phyloP scores from a whole-genome alignment of 2,888 invertebrate species.

The Mesodorylaimus sp. region DNA sequence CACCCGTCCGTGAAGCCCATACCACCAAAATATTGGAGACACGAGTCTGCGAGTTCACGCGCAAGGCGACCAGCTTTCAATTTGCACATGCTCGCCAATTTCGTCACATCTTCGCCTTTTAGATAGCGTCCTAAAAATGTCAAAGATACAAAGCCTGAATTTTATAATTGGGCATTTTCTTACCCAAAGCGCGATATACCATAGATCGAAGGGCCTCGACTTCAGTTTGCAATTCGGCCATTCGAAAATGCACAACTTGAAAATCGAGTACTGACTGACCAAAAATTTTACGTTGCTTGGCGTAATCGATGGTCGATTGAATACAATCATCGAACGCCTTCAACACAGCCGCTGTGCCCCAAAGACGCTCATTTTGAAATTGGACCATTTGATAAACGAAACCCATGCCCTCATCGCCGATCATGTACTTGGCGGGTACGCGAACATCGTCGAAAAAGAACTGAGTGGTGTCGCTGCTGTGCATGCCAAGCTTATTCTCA shows the following conservation, averaged over 20 bases:
- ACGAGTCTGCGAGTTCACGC: conserved; percentile 37
- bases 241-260: conserved; percentile 36
- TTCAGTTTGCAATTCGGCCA: conserved; percentile 41
- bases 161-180: conserved; percentile 6
- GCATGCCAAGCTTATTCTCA: conserved; percentile 38
- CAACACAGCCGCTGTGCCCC: conserved; percentile 28
- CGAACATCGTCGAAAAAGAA: conserved; percentile 41
- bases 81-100: conserved; percentile 41
- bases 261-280: conserved; percentile 33
- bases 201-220: conserved; percentile 37
- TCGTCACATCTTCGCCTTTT: conserved; percentile 37
- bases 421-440: conserved; percentile 37
- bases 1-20: conserved; percentile 40
- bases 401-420: conserved; percentile 39
- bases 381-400: conserved; percentile 41
- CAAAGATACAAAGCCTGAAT: not conserved
- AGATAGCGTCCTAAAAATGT: conserved; percentile 11
- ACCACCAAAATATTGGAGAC: conserved; percentile 43
- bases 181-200: conserved; percentile 35
- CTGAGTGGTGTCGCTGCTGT: conserved; percentile 39
- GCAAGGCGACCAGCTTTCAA: conserved; percentile 38
- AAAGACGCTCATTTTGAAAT: conserved; percentile 41
- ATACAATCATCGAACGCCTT: conserved; percentile 32
- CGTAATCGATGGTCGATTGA: conserved; percentile 37
- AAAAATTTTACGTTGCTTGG: conserved; percentile 35